These are phyloP conservation scores for Cheirogaleus major DNA, from an alignment of 2,797 vertebrate species.

Conservation along the genomic window DNA sequence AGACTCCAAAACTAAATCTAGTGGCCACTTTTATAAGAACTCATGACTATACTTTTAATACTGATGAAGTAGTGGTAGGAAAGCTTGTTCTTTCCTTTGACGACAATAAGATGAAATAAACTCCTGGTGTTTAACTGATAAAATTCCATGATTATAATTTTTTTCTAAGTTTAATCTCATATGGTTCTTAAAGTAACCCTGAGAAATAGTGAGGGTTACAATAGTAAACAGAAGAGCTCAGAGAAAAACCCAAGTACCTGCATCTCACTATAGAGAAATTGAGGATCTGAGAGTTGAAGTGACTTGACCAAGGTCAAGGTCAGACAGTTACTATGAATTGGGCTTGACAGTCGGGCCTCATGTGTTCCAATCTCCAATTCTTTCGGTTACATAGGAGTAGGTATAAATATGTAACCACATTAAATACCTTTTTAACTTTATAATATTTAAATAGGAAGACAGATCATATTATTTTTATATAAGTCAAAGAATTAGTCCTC, in stretches of 20 bases:
- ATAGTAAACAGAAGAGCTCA: neutral
- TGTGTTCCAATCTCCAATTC: neutral
- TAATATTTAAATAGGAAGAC: neutral
- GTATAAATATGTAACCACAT: neutral
- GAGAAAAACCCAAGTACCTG: neutral
- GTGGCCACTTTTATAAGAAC: neutral
- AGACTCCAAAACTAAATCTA: neutral
- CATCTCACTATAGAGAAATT: neutral
- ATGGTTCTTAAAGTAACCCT: neutral
- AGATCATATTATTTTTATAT: neutral
- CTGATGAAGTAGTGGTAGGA: neutral
- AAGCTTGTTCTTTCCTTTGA: neutral
- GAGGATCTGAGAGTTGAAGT: neutral
- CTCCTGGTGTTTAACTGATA: neutral
- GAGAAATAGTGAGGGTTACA: neutral
- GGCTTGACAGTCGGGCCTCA: fast-evolving
- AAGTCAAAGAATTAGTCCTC: neutral
- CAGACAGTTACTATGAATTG: fast-evolving
- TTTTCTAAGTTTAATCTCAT: neutral
- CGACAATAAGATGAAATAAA: neutral
- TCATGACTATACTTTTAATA: neutral
- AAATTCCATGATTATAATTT: neutral
- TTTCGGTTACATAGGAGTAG: neutral
- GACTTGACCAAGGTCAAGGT: neutral
- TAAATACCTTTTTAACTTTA: neutral